Percentiles rank a stretch among this genome's conserved stretches.
These are phyloP conservation scores for Neosilurus mollespiculum DNA, from an alignment of 2,797 vertebrate species.

Conservation along the genomic window DNA sequence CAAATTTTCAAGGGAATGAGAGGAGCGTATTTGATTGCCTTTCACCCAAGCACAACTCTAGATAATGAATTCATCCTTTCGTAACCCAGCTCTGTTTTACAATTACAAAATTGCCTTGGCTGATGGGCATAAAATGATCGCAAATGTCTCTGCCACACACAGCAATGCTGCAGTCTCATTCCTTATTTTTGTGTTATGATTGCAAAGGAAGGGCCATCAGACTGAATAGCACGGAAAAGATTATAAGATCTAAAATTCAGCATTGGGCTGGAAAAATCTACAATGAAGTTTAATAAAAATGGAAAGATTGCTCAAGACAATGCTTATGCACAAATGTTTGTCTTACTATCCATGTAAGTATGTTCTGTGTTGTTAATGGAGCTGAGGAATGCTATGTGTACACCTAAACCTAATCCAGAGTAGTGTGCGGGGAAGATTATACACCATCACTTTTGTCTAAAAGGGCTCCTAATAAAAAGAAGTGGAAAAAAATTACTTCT, in stretches of 20 bases:
- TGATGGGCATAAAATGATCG: conserved; percentile 12
- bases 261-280: neutral
- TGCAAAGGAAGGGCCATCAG: conserved; percentile 5
- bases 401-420: neutral
- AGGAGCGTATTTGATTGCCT: conserved; percentile 1
- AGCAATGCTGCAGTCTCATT: neutral
- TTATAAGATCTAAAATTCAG: neutral
- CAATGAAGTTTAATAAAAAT: conserved; percentile 8
- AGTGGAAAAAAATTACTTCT: no score
- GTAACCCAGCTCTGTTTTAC: conserved; percentile 4
- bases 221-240: conserved; percentile 4
- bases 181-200: conserved; percentile 11
- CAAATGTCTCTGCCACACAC: neutral
- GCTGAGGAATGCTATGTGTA: neutral
- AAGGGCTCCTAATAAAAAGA: no score
- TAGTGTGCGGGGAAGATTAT: no score
- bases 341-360: neutral
- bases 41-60: neutral
- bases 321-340: neutral
- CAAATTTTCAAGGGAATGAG: neutral
- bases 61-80: conserved; percentile 11
- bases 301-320: neutral
- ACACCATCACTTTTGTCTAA: no score
- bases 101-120: neutral
- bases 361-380: neutral